Conservation (phyloP, 2,113 vertebrate species). For the Oncorhynchus kisutch region DNA sequence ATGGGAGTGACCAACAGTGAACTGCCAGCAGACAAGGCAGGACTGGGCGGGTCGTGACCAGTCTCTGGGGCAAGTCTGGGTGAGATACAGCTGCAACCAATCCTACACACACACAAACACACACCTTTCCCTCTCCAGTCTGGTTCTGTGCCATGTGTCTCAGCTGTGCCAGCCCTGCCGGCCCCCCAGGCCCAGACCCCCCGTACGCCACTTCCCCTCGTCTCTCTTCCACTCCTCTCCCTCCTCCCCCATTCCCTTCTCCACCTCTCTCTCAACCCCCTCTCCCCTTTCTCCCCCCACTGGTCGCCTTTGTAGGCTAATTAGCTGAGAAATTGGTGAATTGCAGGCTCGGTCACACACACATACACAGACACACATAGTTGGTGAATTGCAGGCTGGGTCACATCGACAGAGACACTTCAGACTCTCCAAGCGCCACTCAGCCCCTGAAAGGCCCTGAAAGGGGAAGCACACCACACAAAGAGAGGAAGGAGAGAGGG, state of each 20-base stretch:
- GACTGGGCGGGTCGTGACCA: conserved; percentile 62
- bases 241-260: conserved; percentile 33
- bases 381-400: conserved; percentile 74
- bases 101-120: conserved; percentile 16
- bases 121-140: conserved; percentile 40
- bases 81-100: conserved; percentile 67
- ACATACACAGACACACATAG: conserved; percentile 38
- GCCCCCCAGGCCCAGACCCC: conserved; percentile 50
- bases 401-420: conserved; percentile 77
- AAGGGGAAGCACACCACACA: conserved; percentile 66
- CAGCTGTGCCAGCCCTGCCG: conserved; percentile 70
- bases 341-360: conserved; percentile 78
- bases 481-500: conserved; percentile 56
- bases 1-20: conserved; percentile 41
- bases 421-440: conserved; percentile 76
- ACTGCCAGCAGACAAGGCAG: conserved; percentile 30
- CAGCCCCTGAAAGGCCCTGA: conserved; percentile 74
- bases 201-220: conserved; percentile 53
- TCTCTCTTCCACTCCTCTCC: conserved; percentile 13
- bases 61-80: conserved; percentile 60
- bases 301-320: conserved; percentile 77
- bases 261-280: conserved; percentile 44
- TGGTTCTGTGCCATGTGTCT: conserved; percentile 71
- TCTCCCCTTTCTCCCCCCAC: conserved; percentile 54
- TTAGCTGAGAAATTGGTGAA: conserved; percentile 83